Conservation (phyloP, 2,888 invertebrate species). For the Hydriomena furcata region DNA sequence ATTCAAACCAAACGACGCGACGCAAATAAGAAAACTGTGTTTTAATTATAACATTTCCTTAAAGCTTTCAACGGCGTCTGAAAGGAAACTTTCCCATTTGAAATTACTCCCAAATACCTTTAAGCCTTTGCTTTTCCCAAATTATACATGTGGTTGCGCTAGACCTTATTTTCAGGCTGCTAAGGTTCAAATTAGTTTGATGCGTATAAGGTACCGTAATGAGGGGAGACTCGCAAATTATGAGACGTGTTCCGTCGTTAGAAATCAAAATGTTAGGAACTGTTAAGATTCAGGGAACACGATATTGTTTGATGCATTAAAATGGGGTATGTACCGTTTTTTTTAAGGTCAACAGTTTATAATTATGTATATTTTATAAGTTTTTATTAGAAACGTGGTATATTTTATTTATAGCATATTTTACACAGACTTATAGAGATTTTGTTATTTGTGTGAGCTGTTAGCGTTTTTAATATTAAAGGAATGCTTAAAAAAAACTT, state of each 20-base stretch:
- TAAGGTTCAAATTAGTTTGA: slow-evolving; percentile 31
- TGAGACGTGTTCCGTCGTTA: slow-evolving; percentile 73
- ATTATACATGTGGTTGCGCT: slow-evolving; percentile 7
- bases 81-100: slow-evolving; percentile 55
- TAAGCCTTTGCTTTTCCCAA: slow-evolving; percentile 32
- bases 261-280: slow-evolving; percentile 73
- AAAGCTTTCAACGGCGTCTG: slow-evolving; percentile 42
- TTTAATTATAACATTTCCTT: slow-evolving; percentile 59
- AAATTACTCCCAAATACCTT: slow-evolving; percentile 57
- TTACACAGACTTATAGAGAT: too few species aligned
- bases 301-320: slow-evolving; percentile 23
- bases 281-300: slow-evolving; percentile 44
- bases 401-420: too few species aligned
- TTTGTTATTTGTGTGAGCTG: too few species aligned
- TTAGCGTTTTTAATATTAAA: too few species aligned
- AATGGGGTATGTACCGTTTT: slow-evolving; percentile 42
- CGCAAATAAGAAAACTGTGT: slow-evolving; percentile 41
- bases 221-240: slow-evolving; percentile 59
- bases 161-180: slow-evolving; percentile 28
- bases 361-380: too few species aligned
- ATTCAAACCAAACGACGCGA: slow-evolving; percentile 29
- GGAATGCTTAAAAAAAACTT: too few species aligned
- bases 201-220: slow-evolving; percentile 34
- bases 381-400: too few species aligned
- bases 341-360: not conserved